phyloP scores from a whole-genome alignment of 92 coral and sea anemone species.

The Pocillopora meandrina region DNA sequence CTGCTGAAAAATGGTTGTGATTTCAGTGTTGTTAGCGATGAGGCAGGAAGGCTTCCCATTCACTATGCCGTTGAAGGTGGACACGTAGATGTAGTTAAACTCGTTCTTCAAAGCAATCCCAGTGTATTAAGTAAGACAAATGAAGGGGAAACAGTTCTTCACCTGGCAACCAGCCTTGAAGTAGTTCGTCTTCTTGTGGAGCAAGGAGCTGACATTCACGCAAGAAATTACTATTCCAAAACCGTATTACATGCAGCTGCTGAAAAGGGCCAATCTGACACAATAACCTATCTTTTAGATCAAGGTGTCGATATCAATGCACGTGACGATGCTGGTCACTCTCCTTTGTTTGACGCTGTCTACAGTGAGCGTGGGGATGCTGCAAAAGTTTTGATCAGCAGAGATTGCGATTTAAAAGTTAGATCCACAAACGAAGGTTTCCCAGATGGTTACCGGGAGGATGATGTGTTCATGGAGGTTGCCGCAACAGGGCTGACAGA shows the following conservation, averaged over 20 bases:
- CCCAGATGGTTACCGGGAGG: no score
- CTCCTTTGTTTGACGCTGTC: constrained; percentile 1
- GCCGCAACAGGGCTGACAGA: constrained; percentile 4
- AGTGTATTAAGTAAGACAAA: neutral
- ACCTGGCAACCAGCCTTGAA: constrained; percentile 12
- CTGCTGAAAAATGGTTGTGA: neutral
- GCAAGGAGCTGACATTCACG: neutral
- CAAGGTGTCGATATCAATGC: constrained; percentile 10
- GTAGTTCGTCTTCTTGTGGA: constrained; percentile 21
- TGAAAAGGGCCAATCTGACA: neutral
- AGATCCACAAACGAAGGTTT: neutral
- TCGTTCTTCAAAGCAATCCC: neutral
- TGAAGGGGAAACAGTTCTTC: neutral
- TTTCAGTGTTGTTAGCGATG: neutral
- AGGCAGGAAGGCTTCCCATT: neutral
- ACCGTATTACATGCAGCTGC: constrained; percentile 13
- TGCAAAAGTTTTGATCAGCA: neutral
- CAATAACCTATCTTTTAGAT: neutral
- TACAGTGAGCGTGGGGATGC: neutral
- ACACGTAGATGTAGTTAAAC: constrained; percentile 6
- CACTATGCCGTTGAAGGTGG: constrained; percentile 2
- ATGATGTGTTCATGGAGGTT: neutral
- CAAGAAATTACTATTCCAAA: neutral
- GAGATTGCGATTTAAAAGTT: neutral
- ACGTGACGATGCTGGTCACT: neutral